Conservation (phyloP, 2,113 vertebrate species). For the Carassius gibelio region DNA sequence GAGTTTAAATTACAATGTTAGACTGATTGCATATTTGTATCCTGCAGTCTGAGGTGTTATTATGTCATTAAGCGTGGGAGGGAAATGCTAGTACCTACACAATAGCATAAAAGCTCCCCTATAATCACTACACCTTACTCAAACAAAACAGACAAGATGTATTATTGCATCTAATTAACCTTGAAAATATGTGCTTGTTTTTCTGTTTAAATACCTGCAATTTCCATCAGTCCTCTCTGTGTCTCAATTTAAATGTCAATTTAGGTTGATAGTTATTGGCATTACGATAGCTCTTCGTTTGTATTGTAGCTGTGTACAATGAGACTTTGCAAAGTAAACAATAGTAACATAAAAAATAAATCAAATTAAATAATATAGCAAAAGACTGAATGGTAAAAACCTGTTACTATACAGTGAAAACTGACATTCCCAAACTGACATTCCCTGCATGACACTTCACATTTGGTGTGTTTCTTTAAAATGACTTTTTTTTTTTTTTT, state of each 20-base stretch:
- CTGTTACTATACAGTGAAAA: too few species aligned
- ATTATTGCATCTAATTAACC: neutral
- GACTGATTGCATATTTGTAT: constrained; percentile 8
- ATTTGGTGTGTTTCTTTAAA: too few species aligned
- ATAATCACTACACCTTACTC: neutral
- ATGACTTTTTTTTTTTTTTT: too few species aligned
- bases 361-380: too few species aligned
- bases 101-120: neutral
- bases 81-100: constrained; percentile 11
- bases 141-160: neutral
- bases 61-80: constrained; percentile 6
- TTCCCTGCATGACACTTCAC: too few species aligned
- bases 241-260: neutral
- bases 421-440: too few species aligned
- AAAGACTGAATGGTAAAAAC: too few species aligned
- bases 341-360: too few species aligned
- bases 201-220: neutral
- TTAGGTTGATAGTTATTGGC: neutral
- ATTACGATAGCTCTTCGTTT: neutral
- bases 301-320: neutral
- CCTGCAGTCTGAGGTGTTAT: constrained; percentile 1
- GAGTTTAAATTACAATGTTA: neutral
- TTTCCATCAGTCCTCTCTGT: neutral
- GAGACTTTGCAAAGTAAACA: neutral
- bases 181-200: constrained; percentile 11